phyloP scores from a whole-genome alignment of 2,888 invertebrate genomes.

The Byasa hedistus region DNA sequence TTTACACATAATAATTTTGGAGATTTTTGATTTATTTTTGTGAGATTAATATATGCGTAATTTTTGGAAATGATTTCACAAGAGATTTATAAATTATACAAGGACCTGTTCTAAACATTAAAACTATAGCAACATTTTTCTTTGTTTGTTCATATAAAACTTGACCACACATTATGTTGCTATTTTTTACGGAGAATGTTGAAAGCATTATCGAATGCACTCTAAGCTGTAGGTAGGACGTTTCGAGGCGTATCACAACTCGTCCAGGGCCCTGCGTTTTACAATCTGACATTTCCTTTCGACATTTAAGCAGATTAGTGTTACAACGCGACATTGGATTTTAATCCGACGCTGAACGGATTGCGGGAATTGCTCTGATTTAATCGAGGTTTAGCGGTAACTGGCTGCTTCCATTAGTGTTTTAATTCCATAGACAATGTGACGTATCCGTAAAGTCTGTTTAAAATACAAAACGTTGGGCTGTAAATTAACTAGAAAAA shows the following conservation, averaged over 20 bases:
- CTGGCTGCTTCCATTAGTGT: constrained; percentile 44
- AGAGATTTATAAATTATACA: too few species aligned
- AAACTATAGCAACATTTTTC: neutral
- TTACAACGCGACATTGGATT: constrained; percentile 71
- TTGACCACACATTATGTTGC: constrained; percentile 11
- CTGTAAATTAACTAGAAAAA: neutral
- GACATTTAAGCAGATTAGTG: constrained; percentile 79
- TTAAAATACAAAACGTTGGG: neutral
- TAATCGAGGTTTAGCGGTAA: constrained; percentile 70
- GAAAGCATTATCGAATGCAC: constrained; percentile 49
- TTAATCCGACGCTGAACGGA: constrained; percentile 76
- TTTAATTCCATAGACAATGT: constrained; percentile 39
- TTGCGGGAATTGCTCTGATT: constrained; percentile 72
- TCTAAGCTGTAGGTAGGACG: constrained; percentile 62
- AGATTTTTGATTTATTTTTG: too few species aligned
- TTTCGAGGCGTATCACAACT: constrained; percentile 66
- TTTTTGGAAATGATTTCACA: too few species aligned
- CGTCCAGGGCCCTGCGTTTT: constrained; percentile 67
- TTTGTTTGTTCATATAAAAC: neutral
- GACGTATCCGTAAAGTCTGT: constrained; percentile 28
- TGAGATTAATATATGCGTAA: too few species aligned
- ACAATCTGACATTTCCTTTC: constrained; percentile 80
- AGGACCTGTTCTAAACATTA: neutral
- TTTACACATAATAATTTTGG: too few species aligned
- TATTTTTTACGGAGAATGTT: constrained; percentile 22